A percentile compares a stretch with the other conserved stretches of the same genome.
These are phyloP conservation scores for Lepeophtheirus nordmannii DNA, from an alignment of 2,888 invertebrate genomes.

Conservation along the genomic window DNA sequence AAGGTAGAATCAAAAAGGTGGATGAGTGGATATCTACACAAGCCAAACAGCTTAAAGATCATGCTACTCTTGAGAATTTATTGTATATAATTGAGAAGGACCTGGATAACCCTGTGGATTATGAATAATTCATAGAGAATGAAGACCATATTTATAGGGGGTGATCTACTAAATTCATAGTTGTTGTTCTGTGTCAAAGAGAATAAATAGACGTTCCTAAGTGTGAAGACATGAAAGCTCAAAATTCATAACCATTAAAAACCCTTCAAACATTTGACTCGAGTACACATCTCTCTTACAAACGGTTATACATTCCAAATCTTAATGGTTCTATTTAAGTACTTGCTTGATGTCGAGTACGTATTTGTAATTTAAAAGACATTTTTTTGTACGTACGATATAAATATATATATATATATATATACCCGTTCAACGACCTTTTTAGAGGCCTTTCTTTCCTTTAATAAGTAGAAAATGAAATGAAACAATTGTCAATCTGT, in stretches of 20 bases:
- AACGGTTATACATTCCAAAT: too few species aligned
- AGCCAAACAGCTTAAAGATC: not conserved
- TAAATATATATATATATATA: too few species aligned
- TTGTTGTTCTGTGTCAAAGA: not conserved
- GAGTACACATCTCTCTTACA: too few species aligned
- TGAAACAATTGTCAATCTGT: too few species aligned
- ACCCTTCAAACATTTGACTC: too few species aligned
- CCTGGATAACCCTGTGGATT: conserved; percentile 14
- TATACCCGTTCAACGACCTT: too few species aligned
- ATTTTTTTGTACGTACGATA: too few species aligned
- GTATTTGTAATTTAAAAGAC: too few species aligned
- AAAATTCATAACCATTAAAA: not conserved
- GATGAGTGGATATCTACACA: not conserved
- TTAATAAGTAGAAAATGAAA: too few species aligned
- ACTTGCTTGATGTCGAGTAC: too few species aligned
- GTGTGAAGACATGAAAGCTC: not conserved
- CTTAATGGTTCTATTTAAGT: too few species aligned
- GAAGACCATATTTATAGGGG: conserved; percentile 11
- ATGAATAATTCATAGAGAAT: conserved; percentile 8
- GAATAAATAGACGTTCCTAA: not conserved
- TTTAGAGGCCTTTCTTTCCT: too few species aligned
- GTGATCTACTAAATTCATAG: not conserved
- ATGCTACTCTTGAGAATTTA: not conserved
- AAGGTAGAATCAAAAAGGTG: not conserved
- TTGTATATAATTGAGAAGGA: not conserved